A percentile compares a stretch with the other conserved stretches of the same genome.
Conservation (phyloP, 1,140 invertebrate species). For the Venturia canescens region DNA sequence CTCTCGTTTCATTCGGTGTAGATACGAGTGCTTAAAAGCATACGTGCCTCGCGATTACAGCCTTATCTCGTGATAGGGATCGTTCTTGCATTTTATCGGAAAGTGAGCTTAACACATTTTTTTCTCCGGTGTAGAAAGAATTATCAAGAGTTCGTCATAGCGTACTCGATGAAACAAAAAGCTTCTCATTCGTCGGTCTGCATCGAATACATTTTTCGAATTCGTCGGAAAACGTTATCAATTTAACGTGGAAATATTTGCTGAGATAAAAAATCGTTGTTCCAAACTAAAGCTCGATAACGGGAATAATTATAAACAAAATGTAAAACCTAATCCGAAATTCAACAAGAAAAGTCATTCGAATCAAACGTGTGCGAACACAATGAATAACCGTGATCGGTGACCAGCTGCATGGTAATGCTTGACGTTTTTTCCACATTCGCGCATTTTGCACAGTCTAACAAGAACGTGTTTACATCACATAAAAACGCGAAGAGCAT, state of each 20-base stretch:
- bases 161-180: not conserved
- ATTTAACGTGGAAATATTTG: too few species aligned
- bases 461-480: not conserved
- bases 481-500: not conserved
- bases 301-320: too few species aligned
- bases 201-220: too few species aligned
- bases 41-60: not conserved
- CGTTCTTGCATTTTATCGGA: not conserved
- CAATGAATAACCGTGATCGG: too few species aligned
- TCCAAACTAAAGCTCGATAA: too few species aligned
- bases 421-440: conserved; percentile 13
- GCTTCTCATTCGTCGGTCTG: not conserved
- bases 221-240: too few species aligned
- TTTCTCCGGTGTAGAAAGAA: not conserved
- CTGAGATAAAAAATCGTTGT: too few species aligned
- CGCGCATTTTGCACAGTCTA: not conserved
- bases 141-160: not conserved
- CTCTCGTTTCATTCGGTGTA: not conserved
- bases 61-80: conserved; percentile 3
- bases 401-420: too few species aligned
- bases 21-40: not conserved
- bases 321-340: too few species aligned
- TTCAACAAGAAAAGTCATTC: too few species aligned
- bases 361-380: too few species aligned
- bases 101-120: not conserved